Conservation (phyloP, 1,140 invertebrate genomes). For the Helicoverpa armigera region DNA sequence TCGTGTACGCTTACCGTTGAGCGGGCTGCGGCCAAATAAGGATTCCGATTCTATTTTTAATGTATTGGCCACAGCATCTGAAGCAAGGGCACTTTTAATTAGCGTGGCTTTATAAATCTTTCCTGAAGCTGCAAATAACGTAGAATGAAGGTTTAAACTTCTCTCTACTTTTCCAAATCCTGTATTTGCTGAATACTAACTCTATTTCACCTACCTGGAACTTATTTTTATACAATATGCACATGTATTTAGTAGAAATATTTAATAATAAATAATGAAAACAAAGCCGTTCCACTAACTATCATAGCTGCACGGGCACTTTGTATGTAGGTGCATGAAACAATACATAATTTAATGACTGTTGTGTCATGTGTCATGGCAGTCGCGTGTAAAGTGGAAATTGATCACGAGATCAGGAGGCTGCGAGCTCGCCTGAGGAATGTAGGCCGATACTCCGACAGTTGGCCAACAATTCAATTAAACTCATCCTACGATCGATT, state of each 20-base stretch:
- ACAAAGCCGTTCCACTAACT: no score
- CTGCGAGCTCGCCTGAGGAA: background rate
- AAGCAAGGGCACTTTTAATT: slow-evolving; percentile 29
- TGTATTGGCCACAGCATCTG: slow-evolving; percentile 6
- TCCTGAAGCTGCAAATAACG: background rate
- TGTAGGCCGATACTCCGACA: slow-evolving; percentile 29
- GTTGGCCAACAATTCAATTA: slow-evolving; percentile 30
- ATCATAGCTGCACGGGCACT: no score
- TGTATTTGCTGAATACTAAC: no score
- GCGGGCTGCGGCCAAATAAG: slow-evolving; percentile 22
- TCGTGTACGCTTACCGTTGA: background rate
- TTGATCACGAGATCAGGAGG: slow-evolving; percentile 5
- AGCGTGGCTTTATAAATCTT: background rate
- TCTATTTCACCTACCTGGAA: no score
- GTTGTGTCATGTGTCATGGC: slow-evolving; percentile 29
- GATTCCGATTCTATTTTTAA: slow-evolving; percentile 34
- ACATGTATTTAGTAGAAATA: no score
- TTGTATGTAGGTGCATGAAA: background rate
- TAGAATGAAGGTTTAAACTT: background rate
- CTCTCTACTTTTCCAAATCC: no score
- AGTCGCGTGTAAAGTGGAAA: slow-evolving; percentile 17
- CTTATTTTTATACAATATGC: no score
- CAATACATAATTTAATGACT: slow-evolving; percentile 13
- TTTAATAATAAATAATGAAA: no score
- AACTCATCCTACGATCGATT: slow-evolving; percentile 27